Percentiles rank a stretch among this genome's conserved stretches.
phyloP scores from a whole-genome alignment of 2,797 vertebrate genomes.

The Sebastolobus alascanus region DNA sequence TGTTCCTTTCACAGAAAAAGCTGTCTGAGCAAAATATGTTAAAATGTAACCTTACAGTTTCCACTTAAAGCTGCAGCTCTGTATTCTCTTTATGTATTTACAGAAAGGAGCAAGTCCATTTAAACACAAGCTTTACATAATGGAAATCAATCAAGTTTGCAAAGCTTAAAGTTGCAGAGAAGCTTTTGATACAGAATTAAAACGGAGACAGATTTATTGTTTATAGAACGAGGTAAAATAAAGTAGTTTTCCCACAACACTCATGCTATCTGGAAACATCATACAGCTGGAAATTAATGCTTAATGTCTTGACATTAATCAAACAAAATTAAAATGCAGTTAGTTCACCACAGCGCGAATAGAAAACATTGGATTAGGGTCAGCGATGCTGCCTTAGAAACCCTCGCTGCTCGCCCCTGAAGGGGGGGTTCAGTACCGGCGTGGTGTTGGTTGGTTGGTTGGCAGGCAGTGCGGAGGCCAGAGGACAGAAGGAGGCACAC shows the following conservation, averaged over 20 bases:
- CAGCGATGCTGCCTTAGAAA: constrained; percentile 16
- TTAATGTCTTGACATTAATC: constrained; percentile 38
- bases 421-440: constrained; percentile 22
- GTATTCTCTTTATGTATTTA: no score
- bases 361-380: constrained; percentile 23
- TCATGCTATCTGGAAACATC: constrained; percentile 15
- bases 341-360: constrained; percentile 10
- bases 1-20: no score
- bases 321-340: constrained; percentile 40
- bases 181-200: neutral
- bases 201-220: neutral
- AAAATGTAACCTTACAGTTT: no score
- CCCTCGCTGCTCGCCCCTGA: constrained; percentile 37
- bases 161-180: constrained; percentile 1
- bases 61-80: no score
- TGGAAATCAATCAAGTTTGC: no score
- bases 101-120: no score
- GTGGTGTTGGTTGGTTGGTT: constrained; percentile 21
- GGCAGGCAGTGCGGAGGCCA: constrained; percentile 60
- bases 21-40: no score
- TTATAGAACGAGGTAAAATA: neutral
- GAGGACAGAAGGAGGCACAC: constrained; percentile 65
- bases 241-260: constrained; percentile 1
- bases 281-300: constrained; percentile 9
- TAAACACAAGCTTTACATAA: no score